phyloP scores from a whole-genome alignment of 2,888 invertebrate species.

The Phytoseiulus persimilis region DNA sequence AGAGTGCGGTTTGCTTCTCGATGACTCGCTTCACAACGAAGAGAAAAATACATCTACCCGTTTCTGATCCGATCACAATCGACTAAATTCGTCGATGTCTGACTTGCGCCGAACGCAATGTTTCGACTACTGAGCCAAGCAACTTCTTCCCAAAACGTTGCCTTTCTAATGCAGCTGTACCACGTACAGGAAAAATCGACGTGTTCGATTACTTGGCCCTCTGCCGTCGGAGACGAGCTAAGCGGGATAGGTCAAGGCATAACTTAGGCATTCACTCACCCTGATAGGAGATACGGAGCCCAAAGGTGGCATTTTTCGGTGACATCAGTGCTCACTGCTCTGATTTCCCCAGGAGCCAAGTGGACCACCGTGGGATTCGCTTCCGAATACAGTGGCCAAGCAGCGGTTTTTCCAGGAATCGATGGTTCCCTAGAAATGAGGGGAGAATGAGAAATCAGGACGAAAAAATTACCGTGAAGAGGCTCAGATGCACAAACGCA shows the following conservation, averaged over 20 bases:
- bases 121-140: too few species aligned
- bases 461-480: background rate
- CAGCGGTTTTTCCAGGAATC: background rate
- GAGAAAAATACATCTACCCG: too few species aligned
- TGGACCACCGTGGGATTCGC: constrained; percentile 14
- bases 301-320: constrained; percentile 11
- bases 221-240: background rate
- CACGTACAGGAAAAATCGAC: too few species aligned
- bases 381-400: constrained; percentile 14
- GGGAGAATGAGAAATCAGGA: background rate
- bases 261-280: background rate
- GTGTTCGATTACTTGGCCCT: background rate
- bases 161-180: too few species aligned
- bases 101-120: too few species aligned
- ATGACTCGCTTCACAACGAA: background rate
- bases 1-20: background rate
- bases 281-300: background rate
- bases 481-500: too few species aligned
- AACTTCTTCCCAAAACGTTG: too few species aligned
- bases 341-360: background rate
- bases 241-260: background rate
- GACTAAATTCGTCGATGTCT: too few species aligned
- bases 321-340: background rate
- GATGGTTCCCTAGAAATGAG: constrained; percentile 10
- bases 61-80: too few species aligned